Percentiles rank a stretch among this genome's conserved stretches.
Evolutionary conservation across 2,888 invertebrate genomes (phyloP).

Genomic region (Nowickia ferox): DNA sequence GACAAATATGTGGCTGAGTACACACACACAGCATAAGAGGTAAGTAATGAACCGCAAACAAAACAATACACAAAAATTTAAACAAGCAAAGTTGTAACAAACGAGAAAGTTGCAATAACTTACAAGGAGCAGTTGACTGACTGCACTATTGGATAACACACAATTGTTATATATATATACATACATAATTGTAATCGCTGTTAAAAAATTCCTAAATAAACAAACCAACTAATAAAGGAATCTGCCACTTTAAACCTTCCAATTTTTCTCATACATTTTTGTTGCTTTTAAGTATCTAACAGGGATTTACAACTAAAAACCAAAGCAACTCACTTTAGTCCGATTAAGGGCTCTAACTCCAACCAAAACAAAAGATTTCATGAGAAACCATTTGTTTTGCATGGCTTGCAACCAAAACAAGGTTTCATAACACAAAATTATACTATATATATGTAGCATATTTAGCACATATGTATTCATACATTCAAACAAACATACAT

Average conservation of each 20-base stretch:
- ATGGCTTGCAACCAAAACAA: slow-evolving; percentile 27
- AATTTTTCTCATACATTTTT: slow-evolving; percentile 2
- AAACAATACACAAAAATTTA: slow-evolving; percentile 8
- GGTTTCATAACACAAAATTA: slow-evolving; percentile 16
- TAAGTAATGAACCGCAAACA: slow-evolving; percentile 32
- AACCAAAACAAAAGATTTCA: slow-evolving; percentile 25
- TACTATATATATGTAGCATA: slow-evolving; percentile 5
- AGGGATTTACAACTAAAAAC: slow-evolving; percentile 8
- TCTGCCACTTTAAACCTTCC: slow-evolving; percentile 7
- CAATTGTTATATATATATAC: slow-evolving; percentile 36
- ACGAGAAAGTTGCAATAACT: slow-evolving; percentile 9
- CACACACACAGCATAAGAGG: too few relatives aligned
- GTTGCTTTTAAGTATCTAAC: slow-evolving; percentile 14
- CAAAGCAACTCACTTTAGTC: slow-evolving; percentile 4
- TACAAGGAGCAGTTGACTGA: slow-evolving; percentile 36
- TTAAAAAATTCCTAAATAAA: slow-evolving; percentile 19
- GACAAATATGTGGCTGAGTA: too few relatives aligned
- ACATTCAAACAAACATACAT: neutral
- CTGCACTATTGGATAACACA: slow-evolving; percentile 16
- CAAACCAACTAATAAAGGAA: neutral
- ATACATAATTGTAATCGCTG: slow-evolving; percentile 10
- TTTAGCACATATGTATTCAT: neutral
- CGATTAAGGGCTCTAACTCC: neutral
- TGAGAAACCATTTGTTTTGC: neutral
- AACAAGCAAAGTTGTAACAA: slow-evolving; percentile 21